phyloP scores from a whole-genome alignment of 2,113 vertebrate genomes.

The Syrrhaptes paradoxus region DNA sequence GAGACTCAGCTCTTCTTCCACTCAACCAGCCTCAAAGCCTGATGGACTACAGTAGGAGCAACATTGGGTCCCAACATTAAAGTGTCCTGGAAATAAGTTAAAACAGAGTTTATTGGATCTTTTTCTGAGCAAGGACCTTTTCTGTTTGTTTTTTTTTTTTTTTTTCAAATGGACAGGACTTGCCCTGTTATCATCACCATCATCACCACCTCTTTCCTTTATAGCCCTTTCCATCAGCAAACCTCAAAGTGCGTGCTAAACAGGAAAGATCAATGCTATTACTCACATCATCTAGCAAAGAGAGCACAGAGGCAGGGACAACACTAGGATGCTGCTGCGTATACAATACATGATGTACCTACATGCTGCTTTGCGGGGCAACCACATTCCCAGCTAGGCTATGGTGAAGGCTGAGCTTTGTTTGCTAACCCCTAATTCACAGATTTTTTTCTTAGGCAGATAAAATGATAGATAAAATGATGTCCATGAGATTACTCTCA shows the following conservation, averaged over 20 bases:
- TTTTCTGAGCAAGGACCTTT: not conserved
- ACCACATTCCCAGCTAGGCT: not conserved
- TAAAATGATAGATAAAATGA: not conserved
- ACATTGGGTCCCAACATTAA: not conserved
- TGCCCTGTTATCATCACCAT: not conserved
- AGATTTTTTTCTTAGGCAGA: not conserved
- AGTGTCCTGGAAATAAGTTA: not conserved
- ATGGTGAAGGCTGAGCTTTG: not conserved
- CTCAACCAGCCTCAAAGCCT: not conserved
- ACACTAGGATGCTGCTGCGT: not conserved
- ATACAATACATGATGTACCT: not conserved
- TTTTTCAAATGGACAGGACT: not conserved
- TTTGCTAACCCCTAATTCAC: not conserved
- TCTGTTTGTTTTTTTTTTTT: no score
- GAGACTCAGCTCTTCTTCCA: not conserved
- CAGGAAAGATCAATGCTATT: not conserved
- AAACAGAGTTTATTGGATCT: not conserved
- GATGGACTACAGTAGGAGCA: not conserved
- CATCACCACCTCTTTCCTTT: not conserved
- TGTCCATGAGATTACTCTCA: not conserved
- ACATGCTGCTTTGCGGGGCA: accelerated
- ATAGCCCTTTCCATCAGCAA: not conserved
- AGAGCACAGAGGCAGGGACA: not conserved
- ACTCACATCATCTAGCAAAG: not conserved
- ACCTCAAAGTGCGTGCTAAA: not conserved